These are phyloP conservation scores for Dendronephthya gigantea DNA, from an alignment of 64 coral and sea anemone genomes.

Conservation along the genomic window DNA sequence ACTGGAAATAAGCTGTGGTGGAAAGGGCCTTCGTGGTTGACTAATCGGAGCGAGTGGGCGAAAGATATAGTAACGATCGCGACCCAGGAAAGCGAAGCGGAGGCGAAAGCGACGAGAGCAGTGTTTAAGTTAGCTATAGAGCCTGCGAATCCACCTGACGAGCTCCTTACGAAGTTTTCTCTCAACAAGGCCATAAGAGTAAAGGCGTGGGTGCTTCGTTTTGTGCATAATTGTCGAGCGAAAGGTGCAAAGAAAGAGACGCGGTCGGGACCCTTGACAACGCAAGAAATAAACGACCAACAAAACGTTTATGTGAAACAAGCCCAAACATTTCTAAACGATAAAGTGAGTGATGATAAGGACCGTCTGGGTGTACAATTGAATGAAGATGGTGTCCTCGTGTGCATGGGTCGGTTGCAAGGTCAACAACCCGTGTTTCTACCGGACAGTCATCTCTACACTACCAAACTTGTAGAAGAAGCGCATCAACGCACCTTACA, in stretches of 20 bases:
- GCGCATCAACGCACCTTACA: slow-evolving; percentile 24
- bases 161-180: not conserved
- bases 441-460: not conserved
- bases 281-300: not conserved
- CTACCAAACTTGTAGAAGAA: not conserved
- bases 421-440: slow-evolving; percentile 20
- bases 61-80: not conserved
- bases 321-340: not conserved
- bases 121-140: not conserved
- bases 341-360: not conserved
- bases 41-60: not conserved
- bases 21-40: slow-evolving; percentile 23
- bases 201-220: not conserved
- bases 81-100: not conserved
- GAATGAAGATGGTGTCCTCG: slow-evolving; percentile 5
- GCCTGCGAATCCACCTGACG: not conserved
- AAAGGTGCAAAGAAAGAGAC: not conserved
- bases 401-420: not conserved
- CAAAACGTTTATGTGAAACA: not conserved
- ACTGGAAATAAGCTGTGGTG: slow-evolving; percentile 3
- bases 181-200: not conserved
- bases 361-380: not conserved
- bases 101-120: not conserved
- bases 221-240: not conserved
- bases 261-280: not conserved